A percentile compares a stretch with the other conserved stretches of the same genome.
Conservation (phyloP, 37 sponge, comb jelly and placozoan genomes). For the Halisarca cf. caerulea region DNA sequence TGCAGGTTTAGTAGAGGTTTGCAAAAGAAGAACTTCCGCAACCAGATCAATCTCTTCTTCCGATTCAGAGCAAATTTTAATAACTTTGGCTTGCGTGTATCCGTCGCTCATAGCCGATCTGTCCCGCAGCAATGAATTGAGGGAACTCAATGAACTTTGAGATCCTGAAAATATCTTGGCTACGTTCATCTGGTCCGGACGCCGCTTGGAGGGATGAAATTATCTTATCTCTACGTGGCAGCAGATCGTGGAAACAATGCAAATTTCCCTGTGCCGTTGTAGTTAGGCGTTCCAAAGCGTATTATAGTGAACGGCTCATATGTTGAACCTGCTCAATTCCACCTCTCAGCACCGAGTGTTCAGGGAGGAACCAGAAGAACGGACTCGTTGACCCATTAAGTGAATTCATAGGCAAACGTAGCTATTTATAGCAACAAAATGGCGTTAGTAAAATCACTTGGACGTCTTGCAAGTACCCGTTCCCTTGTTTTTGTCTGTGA, state of each 20-base stretch:
- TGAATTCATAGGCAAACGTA: too few species aligned
- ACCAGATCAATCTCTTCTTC: conserved; percentile 68
- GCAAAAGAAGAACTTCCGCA: conserved; percentile 67
- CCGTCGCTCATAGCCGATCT: not conserved
- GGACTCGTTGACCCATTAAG: not conserved
- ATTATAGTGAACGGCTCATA: too few species aligned
- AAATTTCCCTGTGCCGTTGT: too few species aligned
- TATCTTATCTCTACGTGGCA: too few species aligned
- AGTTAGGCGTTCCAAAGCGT: too few species aligned
- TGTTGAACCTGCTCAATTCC: too few species aligned
- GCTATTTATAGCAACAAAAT: conserved; percentile 20
- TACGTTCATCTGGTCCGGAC: conserved; percentile 16
- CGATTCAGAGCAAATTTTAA: conserved; percentile 41
- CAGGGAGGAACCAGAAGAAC: too few species aligned
- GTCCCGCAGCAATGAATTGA: not conserved
- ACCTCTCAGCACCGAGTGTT: too few species aligned
- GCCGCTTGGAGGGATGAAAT: too few species aligned
- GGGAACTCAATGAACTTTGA: conserved; percentile 20
- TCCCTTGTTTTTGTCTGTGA: conserved; percentile 97
- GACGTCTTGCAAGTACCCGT: conserved; percentile 64
- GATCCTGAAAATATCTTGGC: conserved; percentile 8
- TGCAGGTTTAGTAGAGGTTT: conserved; percentile 20
- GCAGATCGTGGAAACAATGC: too few species aligned
- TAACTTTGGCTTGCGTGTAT: conserved; percentile 18
- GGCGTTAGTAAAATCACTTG: conserved; percentile 59